Evolutionary conservation across 2,113 vertebrate genomes (phyloP).

Genomic region (Brienomyrus brachyistius): DNA sequence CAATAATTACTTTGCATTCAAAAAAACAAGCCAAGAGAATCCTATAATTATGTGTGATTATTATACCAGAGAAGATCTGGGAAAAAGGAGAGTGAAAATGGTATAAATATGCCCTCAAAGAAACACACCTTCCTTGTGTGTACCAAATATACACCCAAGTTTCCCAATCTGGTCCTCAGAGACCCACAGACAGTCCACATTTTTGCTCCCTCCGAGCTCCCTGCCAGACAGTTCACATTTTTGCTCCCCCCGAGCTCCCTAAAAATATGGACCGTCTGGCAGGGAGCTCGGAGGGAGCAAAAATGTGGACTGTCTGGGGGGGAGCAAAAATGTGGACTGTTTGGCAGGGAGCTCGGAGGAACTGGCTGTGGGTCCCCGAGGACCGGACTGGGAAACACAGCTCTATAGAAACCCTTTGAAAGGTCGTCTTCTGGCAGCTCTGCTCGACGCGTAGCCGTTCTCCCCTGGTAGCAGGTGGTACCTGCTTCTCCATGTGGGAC

Average conservation of each 20-base stretch:
- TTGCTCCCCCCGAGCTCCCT: too few relatives aligned
- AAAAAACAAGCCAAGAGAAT: background rate
- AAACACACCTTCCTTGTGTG: background rate
- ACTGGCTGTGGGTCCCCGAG: background rate
- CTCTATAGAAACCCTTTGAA: background rate
- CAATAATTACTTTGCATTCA: background rate
- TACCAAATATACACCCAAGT: background rate
- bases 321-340: background rate
- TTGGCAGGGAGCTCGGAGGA: background rate
- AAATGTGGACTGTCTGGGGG: too few relatives aligned
- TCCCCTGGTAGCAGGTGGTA: background rate
- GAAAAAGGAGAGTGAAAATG: background rate
- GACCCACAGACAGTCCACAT: too few relatives aligned
- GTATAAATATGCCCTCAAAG: background rate
- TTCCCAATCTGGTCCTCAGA: too few relatives aligned
- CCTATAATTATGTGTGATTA: background rate
- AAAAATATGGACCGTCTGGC: background rate
- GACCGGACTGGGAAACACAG: background rate
- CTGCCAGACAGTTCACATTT: too few relatives aligned
- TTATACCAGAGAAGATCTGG: background rate
- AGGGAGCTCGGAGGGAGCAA: background rate
- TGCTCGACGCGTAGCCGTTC: background rate
- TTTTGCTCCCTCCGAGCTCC: too few relatives aligned
- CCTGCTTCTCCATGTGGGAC: background rate
- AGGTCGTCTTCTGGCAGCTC: background rate